Evolutionary conservation across 2,888 invertebrate genomes (phyloP), one percentile per base, ranked within the genome.

Genomic region (Lasioglossum morio): DNA sequence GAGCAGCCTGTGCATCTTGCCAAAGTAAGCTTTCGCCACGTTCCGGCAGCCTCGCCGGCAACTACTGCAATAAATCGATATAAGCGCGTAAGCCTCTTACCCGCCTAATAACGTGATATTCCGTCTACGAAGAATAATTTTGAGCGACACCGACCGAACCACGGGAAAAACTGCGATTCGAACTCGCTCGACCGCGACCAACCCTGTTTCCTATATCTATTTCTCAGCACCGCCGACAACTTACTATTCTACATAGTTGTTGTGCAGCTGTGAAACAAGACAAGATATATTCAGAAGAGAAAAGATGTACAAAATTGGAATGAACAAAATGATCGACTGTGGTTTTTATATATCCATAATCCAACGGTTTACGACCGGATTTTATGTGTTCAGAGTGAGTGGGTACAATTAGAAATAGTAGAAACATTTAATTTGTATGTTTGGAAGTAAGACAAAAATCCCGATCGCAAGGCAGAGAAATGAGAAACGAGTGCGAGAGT

Each of bases 1-100:
- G 27, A 27, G 30, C 30, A 30, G 63, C 30, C 63, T 30, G 53
- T 78, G 69, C 40, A 57, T 57, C 84, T 75, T 69, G 43, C 48
- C 69, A 4, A 57, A 86, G 82, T 86, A 86, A 86, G 79, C 81
- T 79, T 77, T 83, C 30, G 46, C 46, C 66, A 27, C 60, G 57
- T 53, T 60, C 63, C 46, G 63, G 69, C 72, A 46, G 37, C 40
- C 30, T 23, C 70, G 37, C 8, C 74, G 34, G 63, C 75, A 70
- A 79, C 81, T 70, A 57, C 27, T 57, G 63, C 79, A 60, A 86
- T 84, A 86, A 77, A 87, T 86, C 84, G 81, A 84, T 84, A 70
- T 82, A 86, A 83, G 81, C 87, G 46, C 60, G 79, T 79, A 86
- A 86, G 87, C 87, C 83, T 77, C 83, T 87, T 87, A 87, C 75